Evolutionary conservation across 1,140 invertebrate genomes (phyloP), one percentile per base, ranked within the genome.

Genomic region (Diprion similis): DNA sequence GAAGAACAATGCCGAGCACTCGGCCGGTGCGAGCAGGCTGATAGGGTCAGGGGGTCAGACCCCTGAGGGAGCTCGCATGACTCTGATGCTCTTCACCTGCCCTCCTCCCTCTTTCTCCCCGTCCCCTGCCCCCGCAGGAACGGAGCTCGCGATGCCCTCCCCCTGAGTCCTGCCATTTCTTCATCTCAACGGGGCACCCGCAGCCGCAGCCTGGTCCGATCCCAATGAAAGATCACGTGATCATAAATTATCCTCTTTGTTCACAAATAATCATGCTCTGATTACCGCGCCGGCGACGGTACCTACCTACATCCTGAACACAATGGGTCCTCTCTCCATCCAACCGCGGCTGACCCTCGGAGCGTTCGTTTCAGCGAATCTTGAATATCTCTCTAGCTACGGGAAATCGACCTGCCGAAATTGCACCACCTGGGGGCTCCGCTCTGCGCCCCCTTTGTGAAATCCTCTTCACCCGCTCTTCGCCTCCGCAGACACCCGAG

Each of bases 31-130:
- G 79, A 79, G 76, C 79, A 69, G 81, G 78, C 81, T 84, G 84
- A 85, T 85, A 81, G 83, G 85, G 84, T 85, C 84, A 77, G 9
- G 45, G 73, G 84, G 82, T 86, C 82, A 82, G 81, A 59, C 82
- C 84, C 83, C 84, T 83, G 84, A 83, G 83, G 85, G 84, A 86
- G 81, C 85, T 86, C 83, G 51, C 51, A 82, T 81, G 82, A 81
- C 82, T 84, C 82, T 81, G 73, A 79, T 79, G 76, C 79, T 81
- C 80, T 78, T 81, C 80, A 73, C 79, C 78, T 75, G 75, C 75
- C 70, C 51, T 67, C 46, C 67, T 47, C 45, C 48, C 66, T 71
- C 66, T 71, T 68, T 75, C 66, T 68, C 48, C 73, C 48, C 72
- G 65, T 70, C 47, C 67, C 18, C n/a, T 72, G 13, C 2, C 45